Percentiles rank a stretch among this genome's conserved stretches.
phyloP scores from a whole-genome alignment of 2,113 vertebrate species.

The Calypte anna region DNA sequence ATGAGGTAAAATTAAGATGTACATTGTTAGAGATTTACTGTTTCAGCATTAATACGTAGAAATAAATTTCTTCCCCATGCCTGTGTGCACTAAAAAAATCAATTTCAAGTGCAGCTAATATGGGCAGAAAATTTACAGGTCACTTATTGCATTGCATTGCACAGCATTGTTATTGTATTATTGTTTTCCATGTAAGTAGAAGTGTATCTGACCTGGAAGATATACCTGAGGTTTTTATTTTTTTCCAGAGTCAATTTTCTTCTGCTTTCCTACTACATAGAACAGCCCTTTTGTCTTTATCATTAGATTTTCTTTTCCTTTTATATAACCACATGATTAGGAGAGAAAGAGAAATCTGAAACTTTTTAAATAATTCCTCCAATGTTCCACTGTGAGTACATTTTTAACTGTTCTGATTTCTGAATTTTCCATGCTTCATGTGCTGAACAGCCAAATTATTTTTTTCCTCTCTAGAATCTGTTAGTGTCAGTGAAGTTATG shows the following conservation, averaged over 20 bases:
- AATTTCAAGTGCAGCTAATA: not conserved
- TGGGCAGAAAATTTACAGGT: not conserved
- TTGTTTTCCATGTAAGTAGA: not conserved
- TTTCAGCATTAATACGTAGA: not conserved
- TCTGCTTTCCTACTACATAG: not conserved
- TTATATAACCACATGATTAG: not conserved
- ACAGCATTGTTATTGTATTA: not conserved
- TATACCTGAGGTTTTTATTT: not conserved
- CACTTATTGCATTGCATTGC: not conserved
- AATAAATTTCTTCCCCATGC: not conserved
- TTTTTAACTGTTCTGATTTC: not conserved
- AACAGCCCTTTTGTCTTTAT: not conserved
- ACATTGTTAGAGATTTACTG: constrained; percentile 16
- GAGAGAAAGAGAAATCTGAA: not conserved
- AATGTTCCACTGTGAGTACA: not conserved
- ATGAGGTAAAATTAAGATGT: constrained; percentile 37
- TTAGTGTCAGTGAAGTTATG: not conserved
- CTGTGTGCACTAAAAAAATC: not conserved
- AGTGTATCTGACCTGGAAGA: not conserved
- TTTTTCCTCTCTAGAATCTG: not conserved
- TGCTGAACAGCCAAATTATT: not conserved
- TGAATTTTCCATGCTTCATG: not conserved
- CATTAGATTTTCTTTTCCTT: not conserved
- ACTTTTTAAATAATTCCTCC: not conserved
- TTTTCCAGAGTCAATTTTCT: not conserved